Evolutionary conservation across 2,797 vertebrate genomes (phyloP).

Genomic region (Peromyscus melanophrys): DNA sequence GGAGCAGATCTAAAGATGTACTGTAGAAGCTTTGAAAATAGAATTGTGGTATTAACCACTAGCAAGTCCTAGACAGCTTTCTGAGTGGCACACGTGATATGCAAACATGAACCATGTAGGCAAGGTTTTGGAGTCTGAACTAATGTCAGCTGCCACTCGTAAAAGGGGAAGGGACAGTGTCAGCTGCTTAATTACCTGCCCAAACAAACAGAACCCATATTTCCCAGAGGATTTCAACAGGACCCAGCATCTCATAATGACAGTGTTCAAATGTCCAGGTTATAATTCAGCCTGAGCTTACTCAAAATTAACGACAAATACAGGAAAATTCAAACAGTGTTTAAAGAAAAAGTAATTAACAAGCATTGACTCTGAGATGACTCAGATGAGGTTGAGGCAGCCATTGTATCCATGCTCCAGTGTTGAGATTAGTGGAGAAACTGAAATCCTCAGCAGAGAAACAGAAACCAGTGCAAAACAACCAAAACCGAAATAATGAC

Average conservation of each 20-base stretch:
- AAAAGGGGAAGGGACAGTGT: neutral
- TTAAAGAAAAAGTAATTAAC: neutral
- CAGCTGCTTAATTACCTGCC: neutral
- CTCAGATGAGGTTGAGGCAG: neutral
- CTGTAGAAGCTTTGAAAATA: slow-evolving; percentile 5
- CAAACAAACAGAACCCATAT: slow-evolving; percentile 24
- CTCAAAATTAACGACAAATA: slow-evolving; percentile 24
- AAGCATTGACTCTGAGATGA: neutral
- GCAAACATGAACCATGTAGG: neutral
- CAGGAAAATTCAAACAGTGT: neutral
- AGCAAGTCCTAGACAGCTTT: neutral
- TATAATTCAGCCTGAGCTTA: neutral
- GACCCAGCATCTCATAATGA: neutral
- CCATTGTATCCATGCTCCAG: neutral
- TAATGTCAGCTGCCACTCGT: neutral
- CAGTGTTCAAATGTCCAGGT: slow-evolving; percentile 28
- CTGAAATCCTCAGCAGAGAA: slow-evolving; percentile 45
- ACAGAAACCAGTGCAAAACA: neutral
- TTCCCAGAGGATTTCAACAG: neutral
- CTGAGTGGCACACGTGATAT: neutral
- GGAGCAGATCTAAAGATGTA: neutral
- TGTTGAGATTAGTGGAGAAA: slow-evolving; percentile 21
- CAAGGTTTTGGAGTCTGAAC: slow-evolving; percentile 43
- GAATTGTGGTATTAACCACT: neutral
- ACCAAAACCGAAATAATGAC: neutral